These are phyloP conservation scores for Temnothorax nylanderi DNA, from an alignment of 1,140 invertebrate species.

Conservation along the genomic window DNA sequence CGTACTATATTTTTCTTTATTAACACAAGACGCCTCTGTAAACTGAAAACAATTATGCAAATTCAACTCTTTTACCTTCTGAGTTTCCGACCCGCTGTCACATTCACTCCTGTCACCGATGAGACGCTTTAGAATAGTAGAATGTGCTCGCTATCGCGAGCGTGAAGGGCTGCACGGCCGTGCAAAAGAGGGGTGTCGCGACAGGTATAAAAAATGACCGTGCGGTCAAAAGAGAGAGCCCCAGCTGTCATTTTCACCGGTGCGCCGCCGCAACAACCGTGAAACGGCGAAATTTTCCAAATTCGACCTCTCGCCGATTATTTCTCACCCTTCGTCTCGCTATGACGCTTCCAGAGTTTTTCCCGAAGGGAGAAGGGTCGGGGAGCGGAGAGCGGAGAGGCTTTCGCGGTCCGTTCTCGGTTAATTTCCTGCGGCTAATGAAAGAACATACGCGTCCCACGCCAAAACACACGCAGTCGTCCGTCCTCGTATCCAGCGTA, in stretches of 20 bases:
- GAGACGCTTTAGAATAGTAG: constrained; percentile 33
- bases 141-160: constrained; percentile 46
- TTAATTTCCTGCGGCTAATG: constrained; percentile 80
- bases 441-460: constrained; percentile 72
- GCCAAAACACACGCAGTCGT: constrained; percentile 61
- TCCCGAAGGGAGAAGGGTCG: constrained; percentile 10
- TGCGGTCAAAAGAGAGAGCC: constrained; percentile 33
- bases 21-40: constrained; percentile 67
- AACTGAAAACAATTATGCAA: constrained; percentile 81
- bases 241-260: constrained; percentile 49
- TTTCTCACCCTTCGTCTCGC: constrained; percentile 66
- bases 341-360: constrained; percentile 45
- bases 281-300: constrained; percentile 65
- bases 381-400: constrained; percentile 41
- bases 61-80: constrained; percentile 58
- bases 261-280: constrained; percentile 19
- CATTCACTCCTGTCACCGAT: constrained; percentile 45
- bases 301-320: constrained; percentile 63
- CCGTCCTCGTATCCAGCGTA: not conserved
- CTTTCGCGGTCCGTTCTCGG: constrained; percentile 63
- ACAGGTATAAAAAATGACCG: constrained; percentile 31
- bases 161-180: constrained; percentile 14
- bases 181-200: constrained; percentile 46
- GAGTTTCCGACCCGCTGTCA: not conserved
- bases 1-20: constrained; percentile 78